Base-by-base conservation (phyloP, 2,888 invertebrate species). In the Pseudococcus jackbeardsleyi region DNA sequence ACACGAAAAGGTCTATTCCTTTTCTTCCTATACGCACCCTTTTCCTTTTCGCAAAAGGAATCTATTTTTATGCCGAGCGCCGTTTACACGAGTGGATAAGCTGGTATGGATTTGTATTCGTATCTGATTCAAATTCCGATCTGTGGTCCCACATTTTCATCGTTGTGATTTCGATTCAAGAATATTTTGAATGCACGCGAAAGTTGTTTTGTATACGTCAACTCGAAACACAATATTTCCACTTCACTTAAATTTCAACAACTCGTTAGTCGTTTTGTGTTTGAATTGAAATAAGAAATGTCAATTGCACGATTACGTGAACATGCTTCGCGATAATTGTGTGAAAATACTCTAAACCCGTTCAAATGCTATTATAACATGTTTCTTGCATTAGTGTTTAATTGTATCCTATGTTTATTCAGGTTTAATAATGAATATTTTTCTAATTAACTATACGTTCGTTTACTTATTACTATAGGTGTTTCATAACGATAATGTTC, bases 1-100 rank as follows among this genome's bases (percentile, higher is more conserved):
- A 86, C 39, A 86, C 64, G 59, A 46, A 64, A 86, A 86, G 86
- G 85, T 42, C 68, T 46, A 22, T 46, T 72, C 86, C 22, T 86
- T 86, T 68, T 86, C 22, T 72, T 86, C 46, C 19, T 86, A 42
- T 42, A 42, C 79, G 79, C 79, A 79, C 79, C 79, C 79, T 79
- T 79, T 79, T 42, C 79, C 79, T 79, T 79, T 46, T 42, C 42
- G 79, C n/a, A 79, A 19, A 79, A 79, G 79, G 79, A 79, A 42
- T 79, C 79, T 79, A 79, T 79, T 79, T 79, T 79, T 79, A n/a
- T 79, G 79, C 79, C 42, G n/a, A 46, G 79, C 42, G 46, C 42
- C n/a, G 17, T 79, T 79, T 79, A 79, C 79, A 79, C 42, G 79
- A 33, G 26, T 33, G 12, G 15, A 15, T 11, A 77, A 39, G 22